Evolutionary conservation across 1,140 invertebrate genomes (phyloP), one percentile per base, ranked within the genome.

Genomic region (Drosophila bocqueti): DNA sequence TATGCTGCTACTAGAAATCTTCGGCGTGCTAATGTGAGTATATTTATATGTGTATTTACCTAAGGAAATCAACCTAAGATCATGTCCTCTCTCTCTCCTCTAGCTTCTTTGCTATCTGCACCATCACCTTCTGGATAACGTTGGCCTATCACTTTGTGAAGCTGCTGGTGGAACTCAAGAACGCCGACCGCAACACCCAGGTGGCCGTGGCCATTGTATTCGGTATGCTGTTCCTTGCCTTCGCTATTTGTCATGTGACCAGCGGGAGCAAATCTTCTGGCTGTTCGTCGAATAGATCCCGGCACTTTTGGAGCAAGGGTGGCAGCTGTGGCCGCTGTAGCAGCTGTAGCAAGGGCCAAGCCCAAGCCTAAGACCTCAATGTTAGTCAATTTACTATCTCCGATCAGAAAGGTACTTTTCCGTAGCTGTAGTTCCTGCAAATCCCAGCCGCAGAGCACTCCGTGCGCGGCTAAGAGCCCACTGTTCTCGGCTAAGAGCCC

Each of bases 31-130:
- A 4, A 43, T 87, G 83, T 87, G 69, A 77, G 83, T 87, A 55
- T 16, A 10, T 24, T 15, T 13, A 3, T 4, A 15, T 9, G 21
- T 26, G 4, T 49, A 4, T 26, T 16, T 49, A 2, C 10, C 13
- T 8, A 24, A 4, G 4, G 7, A 16, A 18, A 49, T 26, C 15
- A 49, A 26, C 15, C 8, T 21, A 1, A 29, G 26, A 31, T 31
- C 24, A 6, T n/a, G 1, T 13, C 4, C 21, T 29, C 9, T 49
- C 3, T 29, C 6, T 49, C 3, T 29, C 6, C 42, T 36, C 4
- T 24, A 92, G 91, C 2, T 92, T 92, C 47, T 83, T 92, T 60
- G 73, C 91, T 49, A 63, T 92, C 18, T 87, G 81, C 46, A 75
- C 83, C 15, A 61, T 91, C 7, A 83, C 75, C 2, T 92, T 92